These are phyloP conservation scores for Pachyrhynchus sulphureomaculatus DNA, from an alignment of 1,140 invertebrate genomes.

Conservation along the genomic window DNA sequence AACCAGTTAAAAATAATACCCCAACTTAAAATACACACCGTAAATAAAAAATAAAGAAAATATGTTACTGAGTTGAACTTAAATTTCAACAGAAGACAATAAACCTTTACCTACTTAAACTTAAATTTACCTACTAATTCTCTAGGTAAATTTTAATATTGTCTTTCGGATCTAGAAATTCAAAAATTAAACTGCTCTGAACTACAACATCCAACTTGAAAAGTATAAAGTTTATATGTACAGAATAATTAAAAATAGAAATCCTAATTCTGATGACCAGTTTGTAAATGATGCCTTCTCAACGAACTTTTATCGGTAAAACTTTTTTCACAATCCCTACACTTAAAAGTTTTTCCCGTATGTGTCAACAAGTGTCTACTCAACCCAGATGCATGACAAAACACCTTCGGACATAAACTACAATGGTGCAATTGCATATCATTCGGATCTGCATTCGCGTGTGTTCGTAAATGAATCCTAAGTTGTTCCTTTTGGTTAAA, in stretches of 20 bases:
- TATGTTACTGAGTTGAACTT: no score
- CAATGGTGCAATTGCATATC: conserved; percentile 66
- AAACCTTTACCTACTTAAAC: no score
- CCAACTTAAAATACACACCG: no score
- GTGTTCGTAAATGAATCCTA: conserved; percentile 62
- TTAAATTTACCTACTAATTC: no score
- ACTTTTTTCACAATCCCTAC: conserved; percentile 65
- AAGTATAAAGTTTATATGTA: no score
- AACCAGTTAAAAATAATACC: no score
- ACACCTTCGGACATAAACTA: conserved; percentile 66
- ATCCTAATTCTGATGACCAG: conserved; percentile 21
- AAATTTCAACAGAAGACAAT: no score
- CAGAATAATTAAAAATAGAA: neutral
- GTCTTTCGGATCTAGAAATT: no score
- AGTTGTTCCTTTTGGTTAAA: conserved; percentile 71
- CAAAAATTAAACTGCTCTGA: no score
- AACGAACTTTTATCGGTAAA: conserved; percentile 72
- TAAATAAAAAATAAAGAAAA: no score
- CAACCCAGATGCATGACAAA: conserved; percentile 67
- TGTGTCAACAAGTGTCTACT: conserved; percentile 72
- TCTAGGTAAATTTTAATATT: no score
- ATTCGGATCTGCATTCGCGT: conserved; percentile 59
- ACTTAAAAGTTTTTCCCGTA: conserved; percentile 65
- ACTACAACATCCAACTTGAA: no score
- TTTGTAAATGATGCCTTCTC: conserved; percentile 56